Percentiles rank a stretch among this genome's conserved stretches.
Evolutionary conservation across 2,113 vertebrate species (phyloP).

Genomic region (Pollachius pollachius): DNA sequence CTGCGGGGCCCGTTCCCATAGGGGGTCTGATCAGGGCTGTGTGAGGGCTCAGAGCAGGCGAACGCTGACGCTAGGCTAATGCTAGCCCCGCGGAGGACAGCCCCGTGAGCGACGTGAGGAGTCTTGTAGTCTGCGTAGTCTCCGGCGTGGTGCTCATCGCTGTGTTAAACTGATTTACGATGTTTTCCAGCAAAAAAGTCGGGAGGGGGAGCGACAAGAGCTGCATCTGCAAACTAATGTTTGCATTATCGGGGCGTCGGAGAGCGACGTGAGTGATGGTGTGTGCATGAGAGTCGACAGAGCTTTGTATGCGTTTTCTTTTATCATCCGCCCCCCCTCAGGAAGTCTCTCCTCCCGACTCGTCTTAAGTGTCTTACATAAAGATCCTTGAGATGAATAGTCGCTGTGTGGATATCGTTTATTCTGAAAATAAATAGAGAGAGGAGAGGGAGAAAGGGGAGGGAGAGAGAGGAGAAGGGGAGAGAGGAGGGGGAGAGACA

Average conservation of each 20-base stretch:
- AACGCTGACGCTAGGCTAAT: background rate
- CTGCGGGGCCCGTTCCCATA: constrained; percentile 23
- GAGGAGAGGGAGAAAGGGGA: too few species aligned
- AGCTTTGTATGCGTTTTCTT: constrained; percentile 24
- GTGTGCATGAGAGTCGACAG: constrained; percentile 22
- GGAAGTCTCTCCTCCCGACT: constrained; percentile 25
- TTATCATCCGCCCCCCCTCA: constrained; percentile 26
- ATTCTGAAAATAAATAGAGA: constrained; percentile 55
- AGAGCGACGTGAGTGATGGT: constrained; percentile 38
- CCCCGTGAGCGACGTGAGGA: constrained; percentile 6
- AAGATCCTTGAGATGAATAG: constrained; percentile 45
- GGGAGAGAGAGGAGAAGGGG: too few species aligned
- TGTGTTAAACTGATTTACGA: constrained; percentile 29
- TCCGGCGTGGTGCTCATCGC: constrained; percentile 2
- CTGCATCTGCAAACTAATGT: constrained; percentile 32
- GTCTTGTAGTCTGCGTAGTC: background rate
- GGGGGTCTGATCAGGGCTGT: constrained; percentile 29
- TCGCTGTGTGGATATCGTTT: constrained; percentile 44
- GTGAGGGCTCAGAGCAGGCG: background rate
- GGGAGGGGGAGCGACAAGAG: constrained; percentile 4
- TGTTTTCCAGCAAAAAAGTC: constrained; percentile 36
- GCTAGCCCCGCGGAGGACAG: constrained; percentile 1
- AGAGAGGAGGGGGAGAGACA: too few species aligned
- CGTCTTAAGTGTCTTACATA: constrained; percentile 33
- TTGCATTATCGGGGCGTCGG: constrained; percentile 36